phyloP scores from a whole-genome alignment of 2,113 vertebrate genomes.

The Mionectes macconnelli region DNA sequence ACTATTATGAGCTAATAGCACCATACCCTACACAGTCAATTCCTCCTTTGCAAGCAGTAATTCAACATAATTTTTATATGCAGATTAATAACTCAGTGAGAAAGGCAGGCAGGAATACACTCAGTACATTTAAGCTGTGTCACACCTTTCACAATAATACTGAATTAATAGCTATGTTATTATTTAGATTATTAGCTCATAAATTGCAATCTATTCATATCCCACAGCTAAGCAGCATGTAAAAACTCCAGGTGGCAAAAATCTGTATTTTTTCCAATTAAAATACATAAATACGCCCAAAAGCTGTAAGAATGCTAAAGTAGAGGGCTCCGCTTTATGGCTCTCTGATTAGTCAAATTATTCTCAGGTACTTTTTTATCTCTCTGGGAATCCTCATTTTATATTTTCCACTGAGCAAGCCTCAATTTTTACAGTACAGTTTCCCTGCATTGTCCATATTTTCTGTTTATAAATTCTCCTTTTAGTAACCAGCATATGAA shows the following conservation, averaged over 20 bases:
- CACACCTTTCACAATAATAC: not conserved
- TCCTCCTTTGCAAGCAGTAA: not conserved
- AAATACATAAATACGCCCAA: constrained; percentile 6
- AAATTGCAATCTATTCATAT: constrained; percentile 3
- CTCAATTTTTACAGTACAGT: not conserved
- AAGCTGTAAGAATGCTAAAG: not conserved
- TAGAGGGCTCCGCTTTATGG: not conserved
- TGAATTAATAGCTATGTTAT: not conserved
- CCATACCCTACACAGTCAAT: not conserved
- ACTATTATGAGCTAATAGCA: not conserved
- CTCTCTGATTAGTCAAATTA: constrained; percentile 29
- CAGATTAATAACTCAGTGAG: not conserved
- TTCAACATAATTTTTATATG: not conserved
- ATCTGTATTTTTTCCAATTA: constrained; percentile 22
- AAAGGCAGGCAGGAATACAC: not conserved
- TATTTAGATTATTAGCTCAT: constrained; percentile 25
- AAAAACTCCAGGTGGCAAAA: constrained; percentile 9
- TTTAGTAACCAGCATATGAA: not conserved
- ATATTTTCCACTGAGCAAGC: not conserved
- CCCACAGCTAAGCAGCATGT: constrained; percentile 15
- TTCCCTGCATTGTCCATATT: not conserved
- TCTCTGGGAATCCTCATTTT: constrained; percentile 22
- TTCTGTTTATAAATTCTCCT: not conserved
- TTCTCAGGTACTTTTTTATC: constrained; percentile 7
- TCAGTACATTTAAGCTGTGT: not conserved